These are phyloP conservation scores for Helogale parvula DNA, from an alignment of 2,113 vertebrate genomes.

Conservation along the genomic window DNA sequence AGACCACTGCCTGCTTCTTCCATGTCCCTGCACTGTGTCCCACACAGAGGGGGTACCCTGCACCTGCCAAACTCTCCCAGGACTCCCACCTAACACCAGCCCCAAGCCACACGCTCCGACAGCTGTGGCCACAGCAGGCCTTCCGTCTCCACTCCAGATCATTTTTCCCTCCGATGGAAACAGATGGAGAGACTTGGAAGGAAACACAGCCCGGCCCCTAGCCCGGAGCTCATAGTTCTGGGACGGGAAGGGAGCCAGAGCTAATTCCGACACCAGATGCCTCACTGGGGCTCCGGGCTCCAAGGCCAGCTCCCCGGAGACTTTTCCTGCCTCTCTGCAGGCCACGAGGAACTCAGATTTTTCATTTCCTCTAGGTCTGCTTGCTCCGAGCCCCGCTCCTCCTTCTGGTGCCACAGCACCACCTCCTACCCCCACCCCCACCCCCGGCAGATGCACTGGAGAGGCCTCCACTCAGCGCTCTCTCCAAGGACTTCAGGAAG, in stretches of 20 bases:
- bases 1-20: too few relatives aligned
- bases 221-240: neutral
- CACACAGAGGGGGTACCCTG: neutral
- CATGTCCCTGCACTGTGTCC: rapidly evolving
- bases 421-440: neutral
- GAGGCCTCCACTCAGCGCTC: neutral
- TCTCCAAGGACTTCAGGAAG: neutral
- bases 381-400: neutral
- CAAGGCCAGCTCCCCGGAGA: neutral
- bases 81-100: neutral
- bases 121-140: neutral
- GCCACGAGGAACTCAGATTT: neutral
- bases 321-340: neutral
- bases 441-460: neutral
- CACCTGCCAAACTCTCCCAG: neutral
- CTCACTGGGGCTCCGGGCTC: neutral
- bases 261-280: conserved; percentile 27
- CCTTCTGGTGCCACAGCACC: neutral
- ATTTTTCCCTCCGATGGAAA: neutral
- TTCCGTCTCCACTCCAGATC: neutral
- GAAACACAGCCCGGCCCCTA: neutral
- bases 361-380: neutral
- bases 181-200: conserved; percentile 58
- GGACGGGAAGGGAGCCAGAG: neutral
- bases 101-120: neutral